Percentiles rank a stretch among this genome's conserved stretches.
Conservation (phyloP, 1,140 invertebrate genomes). For the Daktulosphaira vitifoliae region DNA sequence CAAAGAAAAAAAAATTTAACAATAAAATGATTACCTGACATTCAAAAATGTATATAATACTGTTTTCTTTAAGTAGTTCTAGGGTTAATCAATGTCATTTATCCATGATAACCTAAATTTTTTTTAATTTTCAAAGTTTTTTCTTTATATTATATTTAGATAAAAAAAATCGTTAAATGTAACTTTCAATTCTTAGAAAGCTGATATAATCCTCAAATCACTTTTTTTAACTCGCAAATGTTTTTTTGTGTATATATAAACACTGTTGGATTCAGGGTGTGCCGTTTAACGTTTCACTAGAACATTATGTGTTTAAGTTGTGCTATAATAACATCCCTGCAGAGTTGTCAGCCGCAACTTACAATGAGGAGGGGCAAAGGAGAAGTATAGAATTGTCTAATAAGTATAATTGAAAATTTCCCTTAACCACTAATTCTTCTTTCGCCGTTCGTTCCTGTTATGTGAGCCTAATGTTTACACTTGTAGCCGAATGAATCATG, state of each 20-base stretch:
- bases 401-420: slow-evolving; percentile 30
- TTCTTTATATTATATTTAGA: too few species aligned
- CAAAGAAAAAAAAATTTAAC: too few species aligned
- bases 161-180: too few species aligned
- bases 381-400: slow-evolving; percentile 31
- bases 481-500: slow-evolving; percentile 22
- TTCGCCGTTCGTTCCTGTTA: neutral
- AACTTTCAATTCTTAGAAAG: too few species aligned
- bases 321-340: slow-evolving; percentile 24
- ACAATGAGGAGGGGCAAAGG: neutral
- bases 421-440: neutral
- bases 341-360: neutral
- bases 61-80: too few species aligned
- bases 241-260: slow-evolving; percentile 25
- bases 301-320: slow-evolving; percentile 12
- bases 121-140: too few species aligned
- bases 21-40: too few species aligned
- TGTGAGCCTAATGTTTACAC: slow-evolving; percentile 16
- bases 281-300: slow-evolving; percentile 29
- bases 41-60: too few species aligned
- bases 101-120: too few species aligned
- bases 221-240: slow-evolving; percentile 13
- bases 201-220: neutral
- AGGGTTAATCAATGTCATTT: too few species aligned
- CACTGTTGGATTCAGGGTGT: slow-evolving; percentile 25